Evolutionary conservation across 1,140 invertebrate species (phyloP).

Genomic region (Andrena cerasifolii): DNA sequence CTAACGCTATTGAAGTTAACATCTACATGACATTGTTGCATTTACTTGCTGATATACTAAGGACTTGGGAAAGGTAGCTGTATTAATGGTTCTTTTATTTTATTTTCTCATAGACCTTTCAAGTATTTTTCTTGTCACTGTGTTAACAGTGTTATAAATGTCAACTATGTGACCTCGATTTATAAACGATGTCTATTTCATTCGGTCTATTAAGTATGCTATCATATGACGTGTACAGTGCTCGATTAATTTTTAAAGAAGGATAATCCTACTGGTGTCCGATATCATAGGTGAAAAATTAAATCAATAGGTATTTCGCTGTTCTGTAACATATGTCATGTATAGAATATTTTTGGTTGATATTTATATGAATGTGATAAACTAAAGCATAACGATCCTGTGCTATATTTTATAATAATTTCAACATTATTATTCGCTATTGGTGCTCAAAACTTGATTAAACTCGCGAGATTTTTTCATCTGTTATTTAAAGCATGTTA

Average conservation of each 20-base stretch:
- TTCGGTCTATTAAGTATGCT: background rate
- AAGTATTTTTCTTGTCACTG: background rate
- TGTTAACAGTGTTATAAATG: background rate
- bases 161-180: background rate
- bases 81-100: slow-evolving; percentile 1
- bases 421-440: slow-evolving; percentile 39
- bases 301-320: slow-evolving; percentile 2
- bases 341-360: slow-evolving; percentile 38
- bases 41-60: slow-evolving; percentile 8
- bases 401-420: slow-evolving; percentile 39
- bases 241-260: slow-evolving; percentile 1
- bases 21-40: slow-evolving; percentile 51
- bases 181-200: slow-evolving; percentile 12
- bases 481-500: slow-evolving; percentile 31
- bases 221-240: background rate
- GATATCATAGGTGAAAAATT: background rate
- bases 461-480: slow-evolving; percentile 17
- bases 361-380: slow-evolving; percentile 53
- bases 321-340: slow-evolving; percentile 51
- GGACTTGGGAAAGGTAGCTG: slow-evolving; percentile 1
- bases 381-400: slow-evolving; percentile 34
- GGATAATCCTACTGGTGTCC: background rate
- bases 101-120: background rate
- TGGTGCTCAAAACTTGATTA: slow-evolving; percentile 44
- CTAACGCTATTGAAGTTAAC: slow-evolving; percentile 28